These are phyloP conservation scores for Hydropsyche betteni DNA, from an alignment of 2,888 invertebrate species.

Conservation along the genomic window DNA sequence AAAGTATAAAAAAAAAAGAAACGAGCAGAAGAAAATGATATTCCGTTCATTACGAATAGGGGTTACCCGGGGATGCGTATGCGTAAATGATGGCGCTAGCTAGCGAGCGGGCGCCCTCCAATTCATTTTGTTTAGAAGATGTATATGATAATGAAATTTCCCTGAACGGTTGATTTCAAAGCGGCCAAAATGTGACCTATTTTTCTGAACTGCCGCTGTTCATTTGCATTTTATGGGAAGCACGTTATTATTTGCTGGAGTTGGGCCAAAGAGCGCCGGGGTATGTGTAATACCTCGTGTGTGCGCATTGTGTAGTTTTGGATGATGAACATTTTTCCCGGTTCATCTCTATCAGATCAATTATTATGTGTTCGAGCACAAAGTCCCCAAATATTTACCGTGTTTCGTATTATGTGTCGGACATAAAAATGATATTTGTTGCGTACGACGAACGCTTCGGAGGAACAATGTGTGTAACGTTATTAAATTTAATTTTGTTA, in stretches of 20 bases:
- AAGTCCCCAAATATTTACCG: no score
- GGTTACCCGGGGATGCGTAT: not conserved
- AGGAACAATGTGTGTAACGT: no score
- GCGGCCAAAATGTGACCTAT: constrained; percentile 48
- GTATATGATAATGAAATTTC: constrained; percentile 47
- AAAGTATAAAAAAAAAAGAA: no score
- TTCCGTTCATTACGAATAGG: not conserved
- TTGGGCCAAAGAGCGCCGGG: constrained; percentile 23
- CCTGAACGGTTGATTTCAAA: constrained; percentile 41
- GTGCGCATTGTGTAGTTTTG: no score
- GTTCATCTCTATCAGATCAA: no score
- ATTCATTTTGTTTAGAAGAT: constrained; percentile 42
- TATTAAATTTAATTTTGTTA: no score
- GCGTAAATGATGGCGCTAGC: constrained; percentile 10
- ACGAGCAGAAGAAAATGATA: not conserved
- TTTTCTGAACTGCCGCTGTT: constrained; percentile 38
- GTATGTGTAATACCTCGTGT: no score
- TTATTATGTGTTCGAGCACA: no score
- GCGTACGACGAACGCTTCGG: no score
- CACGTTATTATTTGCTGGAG: constrained; percentile 43
- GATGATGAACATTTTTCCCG: no score
- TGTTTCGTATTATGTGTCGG: no score
- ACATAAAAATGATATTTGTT: no score
- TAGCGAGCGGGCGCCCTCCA: not conserved
- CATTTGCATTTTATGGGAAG: constrained; percentile 48